These are phyloP conservation scores for Digitonthophagus gazella DNA, from an alignment of 2,888 invertebrate species.

Conservation along the genomic window DNA sequence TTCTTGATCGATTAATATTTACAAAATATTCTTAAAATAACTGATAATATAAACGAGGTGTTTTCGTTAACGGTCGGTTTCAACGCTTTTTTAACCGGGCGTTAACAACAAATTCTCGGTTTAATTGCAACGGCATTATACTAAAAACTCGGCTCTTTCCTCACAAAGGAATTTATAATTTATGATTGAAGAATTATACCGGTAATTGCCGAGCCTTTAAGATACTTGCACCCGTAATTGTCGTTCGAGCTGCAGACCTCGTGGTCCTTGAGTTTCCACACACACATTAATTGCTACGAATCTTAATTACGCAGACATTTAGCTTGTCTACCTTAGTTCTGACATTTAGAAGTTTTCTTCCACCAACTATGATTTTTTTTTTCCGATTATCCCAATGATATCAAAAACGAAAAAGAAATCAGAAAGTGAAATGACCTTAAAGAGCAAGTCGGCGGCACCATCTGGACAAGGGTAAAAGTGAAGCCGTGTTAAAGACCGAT, in stretches of 20 bases:
- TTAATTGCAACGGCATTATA: not conserved
- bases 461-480: not conserved
- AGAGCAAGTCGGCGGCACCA: not conserved
- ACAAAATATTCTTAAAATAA: no score
- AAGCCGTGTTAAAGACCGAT: conserved; percentile 8
- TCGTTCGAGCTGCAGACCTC: conserved; percentile 3
- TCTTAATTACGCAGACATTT: conserved; percentile 8
- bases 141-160: not conserved
- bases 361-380: conserved; percentile 1
- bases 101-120: not conserved
- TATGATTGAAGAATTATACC: not conserved
- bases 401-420: not conserved
- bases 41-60: not conserved
- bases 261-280: conserved; percentile 2
- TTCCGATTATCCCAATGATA: not conserved
- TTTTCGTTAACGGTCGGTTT: not conserved
- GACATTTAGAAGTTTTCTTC: conserved; percentile 6
- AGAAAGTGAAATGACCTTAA: not conserved
- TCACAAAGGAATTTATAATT: not conserved
- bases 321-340: not conserved
- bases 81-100: not conserved
- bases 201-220: not conserved
- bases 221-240: not conserved
- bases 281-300: conserved; percentile 7
- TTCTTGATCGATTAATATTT: not conserved